phyloP scores from a whole-genome alignment of 1,140 invertebrate species.

The Gerris buenoi region DNA sequence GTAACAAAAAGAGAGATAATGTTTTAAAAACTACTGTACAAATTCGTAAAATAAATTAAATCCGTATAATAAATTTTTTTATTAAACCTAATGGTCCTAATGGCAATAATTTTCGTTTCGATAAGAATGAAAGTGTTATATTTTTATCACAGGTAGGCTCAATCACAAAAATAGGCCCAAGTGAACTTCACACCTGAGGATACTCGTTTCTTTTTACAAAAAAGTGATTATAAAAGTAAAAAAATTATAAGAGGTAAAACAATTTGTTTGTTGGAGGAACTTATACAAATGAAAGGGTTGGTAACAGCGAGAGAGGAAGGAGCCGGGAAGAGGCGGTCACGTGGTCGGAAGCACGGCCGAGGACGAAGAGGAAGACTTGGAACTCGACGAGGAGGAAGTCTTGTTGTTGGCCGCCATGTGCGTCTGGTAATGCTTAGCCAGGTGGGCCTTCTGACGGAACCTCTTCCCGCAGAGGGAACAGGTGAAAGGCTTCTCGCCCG shows the following conservation, averaged over 20 bases:
- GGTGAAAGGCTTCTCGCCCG: conserved; percentile 77
- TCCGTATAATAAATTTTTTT: not conserved
- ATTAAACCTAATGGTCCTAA: not conserved
- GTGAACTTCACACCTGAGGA: not conserved
- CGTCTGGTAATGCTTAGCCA: conserved; percentile 94
- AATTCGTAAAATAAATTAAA: too few species aligned
- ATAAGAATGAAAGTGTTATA: not conserved
- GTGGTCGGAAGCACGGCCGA: not conserved
- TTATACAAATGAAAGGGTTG: not conserved
- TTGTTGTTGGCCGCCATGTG: conserved; percentile 47
- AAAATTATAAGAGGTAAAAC: not conserved
- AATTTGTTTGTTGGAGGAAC: not conserved
- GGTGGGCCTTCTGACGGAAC: conserved; percentile 88
- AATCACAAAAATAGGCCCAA: not conserved
- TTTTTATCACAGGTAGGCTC: not conserved
- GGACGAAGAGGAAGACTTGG: not conserved
- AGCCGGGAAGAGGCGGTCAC: not conserved
- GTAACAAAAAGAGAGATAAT: too few species aligned
- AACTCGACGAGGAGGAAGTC: not conserved
- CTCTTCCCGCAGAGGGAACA: conserved; percentile 78
- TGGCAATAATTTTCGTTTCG: not conserved
- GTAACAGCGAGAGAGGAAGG: not conserved
- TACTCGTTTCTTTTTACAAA: not conserved
- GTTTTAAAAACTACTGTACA: too few species aligned
- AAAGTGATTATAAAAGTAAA: not conserved